Evolutionary conservation across 1,140 invertebrate species (phyloP).

Genomic region (Leptinotarsa texana): DNA sequence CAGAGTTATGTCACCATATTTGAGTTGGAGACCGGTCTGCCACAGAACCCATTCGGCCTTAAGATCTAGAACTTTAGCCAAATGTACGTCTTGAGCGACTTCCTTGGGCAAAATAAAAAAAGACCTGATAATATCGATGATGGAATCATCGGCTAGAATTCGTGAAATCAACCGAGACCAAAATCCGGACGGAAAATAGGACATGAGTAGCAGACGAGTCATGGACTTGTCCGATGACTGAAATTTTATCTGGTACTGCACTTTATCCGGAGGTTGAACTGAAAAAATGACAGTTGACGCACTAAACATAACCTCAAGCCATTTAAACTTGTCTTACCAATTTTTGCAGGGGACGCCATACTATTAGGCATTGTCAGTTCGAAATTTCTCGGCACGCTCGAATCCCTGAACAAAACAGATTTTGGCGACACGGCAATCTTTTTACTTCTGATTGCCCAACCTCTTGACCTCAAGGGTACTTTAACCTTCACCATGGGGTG

Average conservation of each 20-base stretch:
- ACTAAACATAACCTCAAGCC: too few species aligned
- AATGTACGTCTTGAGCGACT: slow-evolving; percentile 67
- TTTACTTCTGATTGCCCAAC: slow-evolving; percentile 68
- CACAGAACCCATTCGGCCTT: slow-evolving; percentile 92
- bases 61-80: slow-evolving; percentile 66
- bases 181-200: slow-evolving; percentile 97
- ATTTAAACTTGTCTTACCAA: not conserved
- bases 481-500: slow-evolving; percentile 58
- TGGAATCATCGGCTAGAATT: slow-evolving; percentile 86
- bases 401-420: slow-evolving; percentile 54
- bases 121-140: slow-evolving; percentile 78
- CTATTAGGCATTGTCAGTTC: slow-evolving; percentile 46
- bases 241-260: slow-evolving; percentile 48
- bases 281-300: not conserved
- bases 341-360: slow-evolving; percentile 24
- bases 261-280: slow-evolving; percentile 37
- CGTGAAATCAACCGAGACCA: slow-evolving; percentile 94
- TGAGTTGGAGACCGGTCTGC: slow-evolving; percentile 91
- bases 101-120: slow-evolving; percentile 70
- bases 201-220: slow-evolving; percentile 80
- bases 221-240: slow-evolving; percentile 57
- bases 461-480: slow-evolving; percentile 73
- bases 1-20: slow-evolving; percentile 79
- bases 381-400: slow-evolving; percentile 41
- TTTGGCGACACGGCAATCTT: slow-evolving; percentile 63